phyloP scores from a whole-genome alignment of 1,140 invertebrate species.

The Cheumatopsyche charites region DNA sequence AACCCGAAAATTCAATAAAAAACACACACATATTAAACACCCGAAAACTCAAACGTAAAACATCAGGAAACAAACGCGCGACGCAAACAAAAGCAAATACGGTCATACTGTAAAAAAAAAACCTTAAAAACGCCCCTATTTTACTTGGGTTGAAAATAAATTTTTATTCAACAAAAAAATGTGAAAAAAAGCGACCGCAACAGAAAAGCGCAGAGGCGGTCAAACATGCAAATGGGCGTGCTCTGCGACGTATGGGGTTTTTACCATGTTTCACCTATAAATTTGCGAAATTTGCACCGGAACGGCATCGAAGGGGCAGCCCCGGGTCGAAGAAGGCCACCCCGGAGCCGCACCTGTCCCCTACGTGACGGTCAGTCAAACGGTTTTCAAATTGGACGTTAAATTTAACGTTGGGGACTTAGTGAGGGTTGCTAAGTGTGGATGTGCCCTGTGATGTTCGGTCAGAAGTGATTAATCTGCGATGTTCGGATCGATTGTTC shows the following conservation, averaged over 20 bases:
- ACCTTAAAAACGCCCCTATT: too few species aligned
- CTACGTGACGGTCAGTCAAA: slow-evolving; percentile 1
- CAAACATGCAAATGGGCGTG: slow-evolving; percentile 20
- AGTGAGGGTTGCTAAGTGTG: too few species aligned
- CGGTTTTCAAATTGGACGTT: background rate
- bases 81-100: too few species aligned
- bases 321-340: too few species aligned
- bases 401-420: background rate
- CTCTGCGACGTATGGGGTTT: background rate
- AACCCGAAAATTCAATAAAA: too few species aligned
- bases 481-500: too few species aligned
- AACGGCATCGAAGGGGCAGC: background rate
- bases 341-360: background rate
- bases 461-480: too few species aligned
- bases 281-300: background rate
- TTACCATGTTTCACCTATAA: slow-evolving; percentile 1
- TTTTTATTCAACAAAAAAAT: background rate
- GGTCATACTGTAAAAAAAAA: too few species aligned
- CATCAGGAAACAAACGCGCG: too few species aligned
- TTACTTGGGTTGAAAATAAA: background rate
- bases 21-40: too few species aligned
- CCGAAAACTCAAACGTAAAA: too few species aligned
- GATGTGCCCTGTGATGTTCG: too few species aligned
- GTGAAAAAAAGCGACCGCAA: background rate
- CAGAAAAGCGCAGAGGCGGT: background rate